Percentiles rank a stretch among this genome's conserved stretches.
Evolutionary conservation across 53 echinoderm and acorn worm species (phyloP).

Genomic region (Stichopus horrens): DNA sequence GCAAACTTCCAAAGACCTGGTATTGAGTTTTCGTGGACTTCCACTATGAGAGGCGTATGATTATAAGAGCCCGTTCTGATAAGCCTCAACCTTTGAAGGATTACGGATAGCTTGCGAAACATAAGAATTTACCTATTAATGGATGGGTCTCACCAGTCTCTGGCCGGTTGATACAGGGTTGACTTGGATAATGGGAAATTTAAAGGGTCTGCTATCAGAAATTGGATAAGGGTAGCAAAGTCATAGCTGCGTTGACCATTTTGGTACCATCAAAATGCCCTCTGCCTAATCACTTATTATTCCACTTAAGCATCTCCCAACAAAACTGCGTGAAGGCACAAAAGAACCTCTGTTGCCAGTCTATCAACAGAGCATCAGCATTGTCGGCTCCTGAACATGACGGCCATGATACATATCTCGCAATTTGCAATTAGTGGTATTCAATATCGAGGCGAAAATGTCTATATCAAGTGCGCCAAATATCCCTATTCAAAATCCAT

Average conservation of each 20-base stretch:
- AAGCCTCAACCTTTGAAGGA: conserved; percentile 38
- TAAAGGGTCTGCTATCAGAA: too few species aligned
- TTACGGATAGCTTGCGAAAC: conserved; percentile 43
- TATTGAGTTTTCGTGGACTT: conserved; percentile 48
- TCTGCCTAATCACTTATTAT: conserved; percentile 16
- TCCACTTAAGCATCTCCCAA: conserved; percentile 12
- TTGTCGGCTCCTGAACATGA: conserved; percentile 47
- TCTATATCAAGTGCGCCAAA: conserved; percentile 51
- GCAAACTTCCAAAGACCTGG: not conserved
- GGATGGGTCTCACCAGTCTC: conserved; percentile 35
- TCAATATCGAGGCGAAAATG: conserved; percentile 60
- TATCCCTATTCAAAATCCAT: conserved; percentile 53
- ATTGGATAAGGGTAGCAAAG: too few species aligned
- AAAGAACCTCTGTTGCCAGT: conserved; percentile 19
- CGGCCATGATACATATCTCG: conserved; percentile 49
- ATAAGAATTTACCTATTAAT: conserved; percentile 24
- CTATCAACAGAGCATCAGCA: conserved; percentile 49
- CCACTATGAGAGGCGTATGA: conserved; percentile 43
- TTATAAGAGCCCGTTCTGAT: not conserved
- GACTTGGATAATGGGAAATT: too few species aligned
- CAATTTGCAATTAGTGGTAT: conserved; percentile 17
- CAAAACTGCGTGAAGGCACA: conserved; percentile 40
- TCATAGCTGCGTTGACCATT: not conserved
- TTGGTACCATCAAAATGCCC: conserved; percentile 32
- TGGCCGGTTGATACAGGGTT: not conserved